Evolutionary conservation across 1,140 invertebrate genomes (phyloP), one percentile per base, ranked within the genome.

Genomic region (Bombus affinis): DNA sequence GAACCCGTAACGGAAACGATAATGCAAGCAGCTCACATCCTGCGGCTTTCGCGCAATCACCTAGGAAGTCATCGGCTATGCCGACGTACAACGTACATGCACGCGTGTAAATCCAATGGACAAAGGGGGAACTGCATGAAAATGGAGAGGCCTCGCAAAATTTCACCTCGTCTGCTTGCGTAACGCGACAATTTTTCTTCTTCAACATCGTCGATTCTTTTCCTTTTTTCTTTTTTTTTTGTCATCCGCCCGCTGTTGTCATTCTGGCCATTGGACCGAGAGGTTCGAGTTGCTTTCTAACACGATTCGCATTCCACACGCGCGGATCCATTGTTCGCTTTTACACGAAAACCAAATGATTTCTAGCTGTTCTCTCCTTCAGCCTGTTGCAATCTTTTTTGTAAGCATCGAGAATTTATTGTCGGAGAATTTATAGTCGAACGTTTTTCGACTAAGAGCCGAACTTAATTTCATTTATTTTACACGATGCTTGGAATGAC

Each of bases 41-140:
- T 90, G 89, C 76, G 68, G 85, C 71, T 44, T 37, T 91, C 89
- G 84, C 88, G 91, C 92, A 92, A 93, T 93, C 90, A 86, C 88
- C 83, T 92, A 88, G 86, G 92, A 92, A 92, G 89, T 93, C 83
- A 90, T 92, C 87, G 90, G 75, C 80, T 88, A 87, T 87, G 91
- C 90, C 65, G 66, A 28, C 71, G 59, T 70, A 37, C 75, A 68
- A 15, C 42, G 2, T 18, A 42, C 59, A 66, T 57, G 44, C 72
- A 35, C 73, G 78, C 85, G 68, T 82, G 87, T 76, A 77, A 87
- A 86, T 79, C 44, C 65, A 79, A 89, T 75, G 39, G 57, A 47
- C 73, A 76, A 81, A 44, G 76, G 65, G 80, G 85, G 62, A 47
- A 53, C 44, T 18, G 66, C 9, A 32, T 62, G 77, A 79, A 83